A percentile compares a stretch with the other conserved stretches of the same genome.
Conservation (phyloP, 37 sponge, comb jelly and placozoan species). For the Agelas oroides region DNA sequence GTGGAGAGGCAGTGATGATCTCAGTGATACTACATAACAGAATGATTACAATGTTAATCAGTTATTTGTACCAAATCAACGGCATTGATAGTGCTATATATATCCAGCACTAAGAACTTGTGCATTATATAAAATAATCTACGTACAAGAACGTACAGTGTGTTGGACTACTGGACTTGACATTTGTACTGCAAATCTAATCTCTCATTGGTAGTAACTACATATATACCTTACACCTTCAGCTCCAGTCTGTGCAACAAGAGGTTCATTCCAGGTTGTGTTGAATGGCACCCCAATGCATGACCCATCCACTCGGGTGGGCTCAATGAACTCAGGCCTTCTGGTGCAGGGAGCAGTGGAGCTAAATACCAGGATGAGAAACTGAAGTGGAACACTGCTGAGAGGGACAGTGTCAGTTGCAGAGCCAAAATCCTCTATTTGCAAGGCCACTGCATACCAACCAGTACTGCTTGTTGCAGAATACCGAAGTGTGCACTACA, state of each 20-base stretch:
- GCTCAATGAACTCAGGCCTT: neutral
- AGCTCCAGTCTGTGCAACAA: conserved; percentile 27
- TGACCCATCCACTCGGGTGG: conserved; percentile 33
- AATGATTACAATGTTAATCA: neutral
- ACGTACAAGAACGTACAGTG: too few relatives aligned
- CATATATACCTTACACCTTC: conserved; percentile 25
- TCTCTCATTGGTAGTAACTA: too few relatives aligned
- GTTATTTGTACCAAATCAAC: neutral
- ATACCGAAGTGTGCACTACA: conserved; percentile 7
- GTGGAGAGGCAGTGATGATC: conserved; percentile 35
- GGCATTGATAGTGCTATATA: neutral
- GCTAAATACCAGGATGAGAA: conserved; percentile 38
- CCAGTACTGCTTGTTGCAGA: conserved; percentile 27
- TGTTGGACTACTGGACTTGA: too few relatives aligned
- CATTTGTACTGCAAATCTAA: too few relatives aligned
- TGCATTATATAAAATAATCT: too few relatives aligned
- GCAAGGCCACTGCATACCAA: conserved; percentile 46
- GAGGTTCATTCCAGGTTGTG: conserved; percentile 5
- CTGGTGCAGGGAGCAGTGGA: conserved; percentile 4
- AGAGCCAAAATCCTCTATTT: conserved; percentile 52
- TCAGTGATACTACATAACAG: conserved; percentile 20
- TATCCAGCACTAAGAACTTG: too few relatives aligned
- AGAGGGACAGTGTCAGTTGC: neutral
- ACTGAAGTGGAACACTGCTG: conserved; percentile 65
- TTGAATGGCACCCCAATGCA: conserved; percentile 35